phyloP scores from a whole-genome alignment of 1,140 invertebrate species.

The Bradynema listronoti region DNA sequence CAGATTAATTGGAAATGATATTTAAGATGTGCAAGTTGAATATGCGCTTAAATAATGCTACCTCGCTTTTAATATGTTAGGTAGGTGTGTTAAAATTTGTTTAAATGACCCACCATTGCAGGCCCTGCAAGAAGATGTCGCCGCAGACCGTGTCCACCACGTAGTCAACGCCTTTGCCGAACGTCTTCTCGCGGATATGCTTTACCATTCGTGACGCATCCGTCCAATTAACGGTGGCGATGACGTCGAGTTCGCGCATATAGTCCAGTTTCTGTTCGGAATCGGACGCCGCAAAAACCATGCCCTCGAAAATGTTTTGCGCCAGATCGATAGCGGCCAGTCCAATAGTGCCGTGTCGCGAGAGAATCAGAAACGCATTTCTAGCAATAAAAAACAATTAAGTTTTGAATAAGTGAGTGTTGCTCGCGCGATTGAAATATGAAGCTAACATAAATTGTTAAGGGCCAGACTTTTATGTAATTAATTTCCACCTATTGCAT shows the following conservation, averaged over 20 bases:
- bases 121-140: constrained; percentile 23
- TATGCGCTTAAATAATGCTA: no score
- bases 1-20: no score
- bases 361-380: constrained; percentile 22
- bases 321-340: constrained; percentile 36
- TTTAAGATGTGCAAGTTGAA: no score
- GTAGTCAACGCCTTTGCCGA: constrained; percentile 34
- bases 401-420: background rate
- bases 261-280: constrained; percentile 30
- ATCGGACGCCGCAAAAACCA: constrained; percentile 36
- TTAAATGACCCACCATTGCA: constrained; percentile 25
- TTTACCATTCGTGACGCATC: constrained; percentile 23
- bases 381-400: constrained; percentile 14
- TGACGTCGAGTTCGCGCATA: constrained; percentile 24
- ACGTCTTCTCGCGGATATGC: constrained; percentile 26
- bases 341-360: constrained; percentile 27
- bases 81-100: background rate
- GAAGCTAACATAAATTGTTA: constrained; percentile 2
- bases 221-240: constrained; percentile 33
- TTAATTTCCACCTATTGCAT: no score
- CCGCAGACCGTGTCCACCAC: constrained; percentile 40
- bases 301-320: constrained; percentile 31
- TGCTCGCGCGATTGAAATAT: background rate
- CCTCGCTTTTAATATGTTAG: no score
- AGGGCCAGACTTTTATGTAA: background rate